Conservation (phyloP, 2,888 invertebrate genomes). For the Dioctria rufipes region DNA sequence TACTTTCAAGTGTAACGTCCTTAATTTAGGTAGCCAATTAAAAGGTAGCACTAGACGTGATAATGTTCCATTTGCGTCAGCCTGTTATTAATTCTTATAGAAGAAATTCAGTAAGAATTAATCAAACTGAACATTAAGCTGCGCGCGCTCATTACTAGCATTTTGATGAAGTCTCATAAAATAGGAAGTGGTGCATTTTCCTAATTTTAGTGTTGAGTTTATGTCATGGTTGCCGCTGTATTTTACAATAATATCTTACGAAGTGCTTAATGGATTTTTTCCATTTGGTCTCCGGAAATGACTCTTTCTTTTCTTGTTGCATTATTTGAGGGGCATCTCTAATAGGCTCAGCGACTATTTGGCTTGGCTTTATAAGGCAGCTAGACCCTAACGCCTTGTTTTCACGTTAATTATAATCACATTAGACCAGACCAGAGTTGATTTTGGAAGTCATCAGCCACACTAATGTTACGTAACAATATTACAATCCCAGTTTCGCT, state of each 20-base stretch:
- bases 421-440: conserved; percentile 31
- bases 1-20: not conserved
- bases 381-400: not conserved
- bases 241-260: conserved; percentile 1
- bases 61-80: conserved; percentile 22
- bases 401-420: conserved; percentile 46
- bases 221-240: not conserved
- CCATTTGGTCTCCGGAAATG: conserved; percentile 37
- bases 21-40: conserved; percentile 40
- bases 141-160: conserved; percentile 29
- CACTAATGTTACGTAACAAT: conserved; percentile 17
- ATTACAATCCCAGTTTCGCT: conserved; percentile 26
- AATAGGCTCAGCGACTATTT: conserved; percentile 14
- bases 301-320: conserved; percentile 43
- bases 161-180: conserved; percentile 5
- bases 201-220: conserved; percentile 5
- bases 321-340: conserved; percentile 16
- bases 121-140: conserved; percentile 42
- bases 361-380: conserved; percentile 9
- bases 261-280: conserved; percentile 26
- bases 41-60: conserved; percentile 45
- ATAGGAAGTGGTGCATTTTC: conserved; percentile 33
- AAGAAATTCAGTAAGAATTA: conserved; percentile 28
- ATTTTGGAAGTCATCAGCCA: conserved; percentile 42
- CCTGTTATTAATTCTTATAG: not conserved